Conservation (phyloP, 37 sponge, comb jelly and placozoan species). For the Theonella swinhoei region DNA sequence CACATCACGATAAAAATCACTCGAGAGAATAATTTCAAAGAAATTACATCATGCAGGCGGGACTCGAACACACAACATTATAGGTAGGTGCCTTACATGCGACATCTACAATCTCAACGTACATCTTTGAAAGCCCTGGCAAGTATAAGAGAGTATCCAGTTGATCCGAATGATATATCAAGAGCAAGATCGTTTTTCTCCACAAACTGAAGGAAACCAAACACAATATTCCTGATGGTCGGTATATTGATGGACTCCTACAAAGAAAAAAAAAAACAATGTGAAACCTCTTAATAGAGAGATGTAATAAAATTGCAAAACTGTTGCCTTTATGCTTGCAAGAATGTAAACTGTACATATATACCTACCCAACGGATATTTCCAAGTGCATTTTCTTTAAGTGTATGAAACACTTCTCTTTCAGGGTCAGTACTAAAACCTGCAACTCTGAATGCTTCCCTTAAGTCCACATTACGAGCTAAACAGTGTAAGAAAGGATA, state of each 20-base stretch:
- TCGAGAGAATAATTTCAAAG: too few relatives aligned
- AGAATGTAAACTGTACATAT: neutral
- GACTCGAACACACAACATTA: too few relatives aligned
- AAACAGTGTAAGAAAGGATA: too few relatives aligned
- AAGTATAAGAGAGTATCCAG: constrained; percentile 25
- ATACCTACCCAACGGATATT: neutral
- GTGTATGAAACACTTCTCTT: neutral
- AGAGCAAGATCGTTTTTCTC: neutral
- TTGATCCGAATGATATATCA: constrained; percentile 46
- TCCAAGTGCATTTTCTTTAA: neutral
- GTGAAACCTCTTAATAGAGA: neutral
- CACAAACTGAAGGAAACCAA: constrained; percentile 22
- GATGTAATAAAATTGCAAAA: neutral
- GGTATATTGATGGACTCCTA: neutral
- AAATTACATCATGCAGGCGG: too few relatives aligned
- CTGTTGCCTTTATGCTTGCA: too few relatives aligned
- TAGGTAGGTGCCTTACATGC: too few relatives aligned
- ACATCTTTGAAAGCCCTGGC: constrained; percentile 21
- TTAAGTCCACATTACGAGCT: neutral
- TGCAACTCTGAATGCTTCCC: neutral
- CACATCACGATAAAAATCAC: too few relatives aligned
- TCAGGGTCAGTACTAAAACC: neutral
- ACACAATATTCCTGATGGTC: constrained; percentile 1
- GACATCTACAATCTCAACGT: neutral
- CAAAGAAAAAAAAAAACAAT: neutral